phyloP scores from a whole-genome alignment of 2,113 vertebrate species.

The Mixornis gularis region DNA sequence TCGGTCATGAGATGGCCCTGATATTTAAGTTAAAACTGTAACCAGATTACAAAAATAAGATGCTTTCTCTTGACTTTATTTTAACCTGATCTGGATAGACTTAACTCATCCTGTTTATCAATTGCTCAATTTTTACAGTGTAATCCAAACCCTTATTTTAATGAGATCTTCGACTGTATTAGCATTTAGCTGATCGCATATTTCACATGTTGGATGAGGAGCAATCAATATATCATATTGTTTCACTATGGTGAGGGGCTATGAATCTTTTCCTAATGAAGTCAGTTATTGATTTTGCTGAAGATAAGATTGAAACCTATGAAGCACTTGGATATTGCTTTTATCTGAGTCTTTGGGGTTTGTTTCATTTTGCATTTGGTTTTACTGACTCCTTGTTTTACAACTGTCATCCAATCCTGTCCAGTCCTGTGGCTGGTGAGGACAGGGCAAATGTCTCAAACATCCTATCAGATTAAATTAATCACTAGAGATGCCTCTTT shows the following conservation, averaged over 20 bases:
- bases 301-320: not conserved
- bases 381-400: not conserved
- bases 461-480: not conserved
- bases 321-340: not conserved
- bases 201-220: not conserved
- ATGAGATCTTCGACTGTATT: not conserved
- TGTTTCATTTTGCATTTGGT: not conserved
- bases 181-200: not conserved
- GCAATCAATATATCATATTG: not conserved
- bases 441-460: not conserved
- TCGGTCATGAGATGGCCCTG: not conserved
- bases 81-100: not conserved
- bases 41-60: not conserved
- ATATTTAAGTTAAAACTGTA: not conserved
- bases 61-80: not conserved
- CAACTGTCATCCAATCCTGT: not conserved
- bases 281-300: not conserved
- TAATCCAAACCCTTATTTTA: not conserved
- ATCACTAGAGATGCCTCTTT: not conserved
- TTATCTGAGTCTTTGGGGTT: not conserved
- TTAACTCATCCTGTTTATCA: not conserved
- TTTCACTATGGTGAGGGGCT: not conserved
- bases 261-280: conserved; percentile 3
- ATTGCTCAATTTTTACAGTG: not conserved
- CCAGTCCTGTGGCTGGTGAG: not conserved